Evolutionary conservation across 2,888 invertebrate genomes (phyloP), one percentile per base, ranked within the genome.

Genomic region (Xestia sexstrigata): DNA sequence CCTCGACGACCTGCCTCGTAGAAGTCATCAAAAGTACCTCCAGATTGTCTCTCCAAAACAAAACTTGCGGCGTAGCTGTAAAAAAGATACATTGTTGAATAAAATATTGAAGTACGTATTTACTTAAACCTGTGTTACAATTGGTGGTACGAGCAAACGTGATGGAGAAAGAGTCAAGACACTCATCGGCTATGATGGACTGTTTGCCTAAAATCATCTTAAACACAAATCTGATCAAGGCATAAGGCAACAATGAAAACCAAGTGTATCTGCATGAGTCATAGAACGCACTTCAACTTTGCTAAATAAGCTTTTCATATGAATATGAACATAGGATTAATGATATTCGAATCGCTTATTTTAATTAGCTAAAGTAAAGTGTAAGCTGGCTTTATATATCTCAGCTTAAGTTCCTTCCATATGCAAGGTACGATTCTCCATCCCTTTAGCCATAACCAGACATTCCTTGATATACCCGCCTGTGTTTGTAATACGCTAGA

Each of bases 1-100:
- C 99, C 99, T 86, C 98, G 97, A 92, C 99, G 97, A 39, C 98
- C 98, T 9, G 99, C 99, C 90, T 99, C 98, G 92, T 98, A 98
- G 90, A 98, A 97, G 69, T 98, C 97, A 85, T 98, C 98, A 95
- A 99, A 98, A 72, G 97, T 97, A 76, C 98, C 97, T 74, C 97
- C 97, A 79, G 98, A 97, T 92, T 97, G 97, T 93, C 98, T 97
- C 93, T 99, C 98, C 83, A 99, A 95, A 69, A 98, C 96, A 93
- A 98, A 98, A 93, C 99, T 98, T 84, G 99, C 98, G 70, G 98
- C 98, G 93, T 99, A 99, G 85, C 99, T 99, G 95, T 84, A 85
- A 82, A 75, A 69, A 76, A 39, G 0, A 26, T 55, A 4, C 5
- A 0, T 9, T n/a, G 15, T 55, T 20, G 6, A 26, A 15, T 45